Evolutionary conservation across 2,113 vertebrate species (phyloP).

Genomic region (Macroglossus sobrinus): DNA sequence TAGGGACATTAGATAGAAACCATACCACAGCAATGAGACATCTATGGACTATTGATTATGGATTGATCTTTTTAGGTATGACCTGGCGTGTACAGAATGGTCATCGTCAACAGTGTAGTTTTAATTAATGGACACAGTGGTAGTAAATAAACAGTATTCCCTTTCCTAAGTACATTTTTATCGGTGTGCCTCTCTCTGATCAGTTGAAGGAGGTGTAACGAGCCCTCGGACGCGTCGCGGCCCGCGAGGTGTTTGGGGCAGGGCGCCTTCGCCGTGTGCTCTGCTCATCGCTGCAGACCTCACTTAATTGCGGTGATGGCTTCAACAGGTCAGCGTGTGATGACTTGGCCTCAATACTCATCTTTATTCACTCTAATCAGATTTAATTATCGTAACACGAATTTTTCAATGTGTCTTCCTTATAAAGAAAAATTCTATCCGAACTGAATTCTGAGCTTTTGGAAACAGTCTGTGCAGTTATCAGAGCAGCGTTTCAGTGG

Average conservation of each 20-base stretch:
- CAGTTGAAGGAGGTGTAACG: background rate
- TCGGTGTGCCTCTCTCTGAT: background rate
- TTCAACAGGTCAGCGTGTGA: background rate
- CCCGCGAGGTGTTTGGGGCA: background rate
- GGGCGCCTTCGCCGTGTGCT: background rate
- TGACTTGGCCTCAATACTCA: background rate
- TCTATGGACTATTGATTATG: background rate
- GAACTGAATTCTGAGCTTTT: background rate
- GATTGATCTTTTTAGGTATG: background rate
- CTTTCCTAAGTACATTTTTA: background rate
- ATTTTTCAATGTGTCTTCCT: background rate
- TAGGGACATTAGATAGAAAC: background rate
- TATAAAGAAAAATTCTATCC: background rate
- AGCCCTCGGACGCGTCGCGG: background rate
- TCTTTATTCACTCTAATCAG: background rate
- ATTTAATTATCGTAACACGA: background rate
- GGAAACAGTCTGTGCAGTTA: background rate
- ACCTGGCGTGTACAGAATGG: background rate
- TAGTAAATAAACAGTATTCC: background rate
- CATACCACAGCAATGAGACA: background rate
- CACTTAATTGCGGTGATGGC: background rate
- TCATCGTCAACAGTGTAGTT: background rate
- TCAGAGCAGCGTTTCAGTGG: background rate
- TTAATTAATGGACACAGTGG: background rate
- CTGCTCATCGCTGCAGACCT: background rate